Evolutionary conservation across 2,113 vertebrate genomes (phyloP), one percentile per base, ranked within the genome.

Genomic region (Campylorhamphus procurvoides): DNA sequence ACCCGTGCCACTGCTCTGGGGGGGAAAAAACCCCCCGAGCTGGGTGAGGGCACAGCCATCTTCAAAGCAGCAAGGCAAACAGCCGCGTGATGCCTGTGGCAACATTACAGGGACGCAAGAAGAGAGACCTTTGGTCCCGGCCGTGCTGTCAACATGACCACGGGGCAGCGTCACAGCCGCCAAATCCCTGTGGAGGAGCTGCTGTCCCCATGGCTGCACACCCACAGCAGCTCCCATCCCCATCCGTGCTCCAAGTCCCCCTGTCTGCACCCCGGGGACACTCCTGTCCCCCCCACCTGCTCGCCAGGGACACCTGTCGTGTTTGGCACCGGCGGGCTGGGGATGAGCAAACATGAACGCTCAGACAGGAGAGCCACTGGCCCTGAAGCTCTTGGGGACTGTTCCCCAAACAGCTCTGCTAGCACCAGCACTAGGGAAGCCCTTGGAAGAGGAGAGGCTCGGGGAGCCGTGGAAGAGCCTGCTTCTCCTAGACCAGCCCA

Each of bases 381-480:
- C 27, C 44, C 44, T 1, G 3, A 1, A 1, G 75, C 29, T 83
- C 39, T 67, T 0, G 6, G 35, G 67, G 14, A 19, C n/a, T 47
- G 35, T 7, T 4, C 11, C 39, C n/a, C 35, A 7, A 8, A 29
- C 2, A 10, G 20, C 29, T 67, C 49, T 4, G 1, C 58, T 3
- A 2, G 14, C 67, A 23, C 3, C 1, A 0, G 63, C 69, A 31
- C 40, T 10, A 2, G 44, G 2, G 6, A 33, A 68, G 15, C 19
- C 23, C 59, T 33, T 1, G 6, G 73, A 44, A 84, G 37, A 44
- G 0, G 0, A 33, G 35, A 68, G 60, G 53, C 17, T 47, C 1
- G 0, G 27, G 27, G 27, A 74, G 37, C n/a, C 2, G 0, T 0
- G 2, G 46, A 56, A 78, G 27, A 10, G 0, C 18, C 31, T 39